phyloP scores from a whole-genome alignment of 1,140 invertebrate genomes.

The Trigoniulus corallinus region DNA sequence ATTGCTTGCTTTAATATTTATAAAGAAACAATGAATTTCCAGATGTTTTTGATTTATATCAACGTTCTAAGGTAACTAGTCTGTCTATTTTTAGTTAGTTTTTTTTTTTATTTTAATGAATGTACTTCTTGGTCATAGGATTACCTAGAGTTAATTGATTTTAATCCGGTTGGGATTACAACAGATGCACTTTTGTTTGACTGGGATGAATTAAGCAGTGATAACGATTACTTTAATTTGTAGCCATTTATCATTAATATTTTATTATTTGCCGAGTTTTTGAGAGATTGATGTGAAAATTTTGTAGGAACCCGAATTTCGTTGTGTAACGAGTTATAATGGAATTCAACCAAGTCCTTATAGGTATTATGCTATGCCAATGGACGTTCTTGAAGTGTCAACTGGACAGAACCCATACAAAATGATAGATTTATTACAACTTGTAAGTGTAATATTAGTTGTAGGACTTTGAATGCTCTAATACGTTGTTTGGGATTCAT shows the following conservation, averaged over 20 bases:
- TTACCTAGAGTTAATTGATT: slow-evolving; percentile 40
- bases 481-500: too few relatives aligned
- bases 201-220: slow-evolving; percentile 29
- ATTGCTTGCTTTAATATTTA: background rate
- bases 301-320: slow-evolving; percentile 1
- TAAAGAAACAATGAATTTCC: background rate
- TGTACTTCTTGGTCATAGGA: slow-evolving; percentile 22
- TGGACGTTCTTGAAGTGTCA: background rate
- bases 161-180: slow-evolving; percentile 37
- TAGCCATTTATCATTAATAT: background rate
- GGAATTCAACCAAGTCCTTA: slow-evolving; percentile 7
- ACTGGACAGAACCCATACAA: slow-evolving; percentile 5
- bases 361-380: slow-evolving; percentile 1
- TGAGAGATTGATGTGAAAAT: background rate
- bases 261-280: background rate
- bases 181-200: slow-evolving; percentile 39
- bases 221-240: background rate
- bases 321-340: background rate
- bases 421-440: slow-evolving; percentile 3
- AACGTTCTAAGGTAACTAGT: slow-evolving; percentile 8
- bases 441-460: too few relatives aligned
- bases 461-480: too few relatives aligned
- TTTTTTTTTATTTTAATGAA: background rate
- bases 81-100: slow-evolving; percentile 2
- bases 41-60: slow-evolving; percentile 15